Percentiles rank a stretch among this genome's conserved stretches.
Evolutionary conservation across 2,888 invertebrate genomes (phyloP).

Genomic region (Prenolepis imparis): DNA sequence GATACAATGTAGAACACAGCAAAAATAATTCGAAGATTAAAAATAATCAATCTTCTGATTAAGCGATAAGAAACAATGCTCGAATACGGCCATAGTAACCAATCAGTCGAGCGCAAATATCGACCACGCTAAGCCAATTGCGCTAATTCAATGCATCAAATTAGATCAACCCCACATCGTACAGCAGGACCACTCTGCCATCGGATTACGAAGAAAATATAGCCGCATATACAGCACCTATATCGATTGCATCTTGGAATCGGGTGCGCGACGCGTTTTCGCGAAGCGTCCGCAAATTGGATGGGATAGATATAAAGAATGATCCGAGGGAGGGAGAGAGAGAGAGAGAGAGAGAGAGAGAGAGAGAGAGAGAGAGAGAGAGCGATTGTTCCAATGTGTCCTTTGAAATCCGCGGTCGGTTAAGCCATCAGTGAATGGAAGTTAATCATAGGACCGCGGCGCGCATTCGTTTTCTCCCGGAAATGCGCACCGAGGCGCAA

Average conservation of each 20-base stretch:
- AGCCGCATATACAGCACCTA: slow-evolving; percentile 37
- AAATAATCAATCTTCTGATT: slow-evolving; percentile 14
- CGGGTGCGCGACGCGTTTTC: slow-evolving; percentile 12
- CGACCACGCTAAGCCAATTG: slow-evolving; percentile 48
- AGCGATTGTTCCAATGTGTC: slow-evolving; percentile 66
- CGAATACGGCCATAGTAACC: slow-evolving; percentile 24
- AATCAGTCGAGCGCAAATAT: slow-evolving; percentile 52
- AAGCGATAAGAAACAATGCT: slow-evolving; percentile 37
- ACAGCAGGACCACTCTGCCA: not conserved
- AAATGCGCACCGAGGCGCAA: slow-evolving; percentile 55
- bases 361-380: not conserved
- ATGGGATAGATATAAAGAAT: slow-evolving; percentile 50
- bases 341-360: not conserved
- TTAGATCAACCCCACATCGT: slow-evolving; percentile 38
- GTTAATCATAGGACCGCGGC: slow-evolving; percentile 76
- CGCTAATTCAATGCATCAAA: slow-evolving; percentile 54
- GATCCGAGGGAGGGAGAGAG: no score
- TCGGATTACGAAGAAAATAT: slow-evolving; percentile 56
- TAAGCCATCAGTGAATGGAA: slow-evolving; percentile 78
- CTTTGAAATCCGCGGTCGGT: slow-evolving; percentile 69
- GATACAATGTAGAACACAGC: not conserved
- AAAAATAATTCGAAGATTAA: not conserved
- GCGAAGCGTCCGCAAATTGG: slow-evolving; percentile 51
- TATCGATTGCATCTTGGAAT: slow-evolving; percentile 54
- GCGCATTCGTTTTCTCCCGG: slow-evolving; percentile 61